Evolutionary conservation across 2,888 invertebrate genomes (phyloP).

Genomic region (Vesta saturnalis): DNA sequence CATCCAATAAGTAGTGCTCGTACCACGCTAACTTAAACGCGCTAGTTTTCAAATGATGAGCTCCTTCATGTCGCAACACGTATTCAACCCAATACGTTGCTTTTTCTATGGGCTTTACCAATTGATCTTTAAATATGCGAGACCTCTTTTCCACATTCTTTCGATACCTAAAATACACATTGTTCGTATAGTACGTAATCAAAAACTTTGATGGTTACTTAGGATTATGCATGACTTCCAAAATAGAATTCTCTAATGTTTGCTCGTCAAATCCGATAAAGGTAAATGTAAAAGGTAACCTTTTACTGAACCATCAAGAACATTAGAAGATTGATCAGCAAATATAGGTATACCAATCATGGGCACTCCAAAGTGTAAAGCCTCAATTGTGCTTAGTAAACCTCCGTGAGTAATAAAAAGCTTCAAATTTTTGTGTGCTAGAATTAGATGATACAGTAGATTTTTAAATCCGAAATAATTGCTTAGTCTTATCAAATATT

Average conservation of each 20-base stretch:
- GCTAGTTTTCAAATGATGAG: conserved; percentile 24
- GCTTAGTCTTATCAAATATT: too few species aligned
- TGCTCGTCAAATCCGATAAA: conserved; percentile 60
- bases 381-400: conserved; percentile 66
- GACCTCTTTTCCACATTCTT: conserved; percentile 23
- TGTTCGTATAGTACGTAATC: too few species aligned
- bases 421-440: conserved; percentile 66
- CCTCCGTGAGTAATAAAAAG: conserved; percentile 70
- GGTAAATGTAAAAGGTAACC: conserved; percentile 60
- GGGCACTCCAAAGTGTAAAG: conserved; percentile 63
- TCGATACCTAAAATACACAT: conserved; percentile 4
- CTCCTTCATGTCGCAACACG: conserved; percentile 30
- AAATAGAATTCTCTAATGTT: conserved; percentile 56
- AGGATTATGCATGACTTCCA: conserved; percentile 57
- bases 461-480: too few species aligned
- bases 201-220: conserved; percentile 40
- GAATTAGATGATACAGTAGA: too few species aligned
- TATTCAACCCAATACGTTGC: conserved; percentile 32
- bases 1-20: conserved; percentile 39
- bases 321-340: conserved; percentile 63
- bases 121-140: conserved; percentile 25
- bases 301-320: conserved; percentile 57
- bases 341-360: conserved; percentile 64
- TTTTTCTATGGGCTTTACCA: conserved; percentile 23
- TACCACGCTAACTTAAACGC: conserved; percentile 32